Conservation (phyloP, 2,797 vertebrate genomes). For the Choloepus didactylus region DNA sequence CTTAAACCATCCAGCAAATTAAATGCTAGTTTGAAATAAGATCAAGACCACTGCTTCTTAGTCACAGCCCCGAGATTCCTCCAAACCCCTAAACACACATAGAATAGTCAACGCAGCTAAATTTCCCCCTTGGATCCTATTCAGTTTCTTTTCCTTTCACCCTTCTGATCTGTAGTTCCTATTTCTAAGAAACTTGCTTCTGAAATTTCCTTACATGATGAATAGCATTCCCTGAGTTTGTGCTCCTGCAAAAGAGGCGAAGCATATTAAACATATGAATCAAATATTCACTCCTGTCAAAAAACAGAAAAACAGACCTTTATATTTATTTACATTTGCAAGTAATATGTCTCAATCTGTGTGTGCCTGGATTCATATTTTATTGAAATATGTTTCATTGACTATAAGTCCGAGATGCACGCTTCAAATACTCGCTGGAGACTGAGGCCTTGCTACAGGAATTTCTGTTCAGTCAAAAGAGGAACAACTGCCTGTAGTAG, state of each 20-base stretch:
- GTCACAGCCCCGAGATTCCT: background rate
- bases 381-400: conserved; percentile 55
- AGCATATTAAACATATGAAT: conserved; percentile 82
- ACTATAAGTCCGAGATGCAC: background rate
- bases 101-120: background rate
- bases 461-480: conserved; percentile 22
- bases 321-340: conserved; percentile 81
- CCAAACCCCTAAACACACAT: background rate
- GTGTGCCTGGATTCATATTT: conserved; percentile 60
- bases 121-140: background rate
- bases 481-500: background rate
- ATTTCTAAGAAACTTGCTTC: conserved; percentile 65
- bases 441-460: background rate
- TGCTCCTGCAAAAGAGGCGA: conserved; percentile 52
- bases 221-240: conserved; percentile 59
- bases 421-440: background rate
- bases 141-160: background rate
- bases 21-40: background rate
- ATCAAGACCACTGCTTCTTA: background rate
- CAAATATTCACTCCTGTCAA: conserved; percentile 79
- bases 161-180: conserved; percentile 37
- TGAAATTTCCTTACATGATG: conserved; percentile 53
- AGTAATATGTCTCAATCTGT: conserved; percentile 70
- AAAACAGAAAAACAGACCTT: conserved; percentile 69
- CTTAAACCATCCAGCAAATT: background rate